phyloP scores from a whole-genome alignment of 2,797 vertebrate species.

The Siniperca scherzeri region DNA sequence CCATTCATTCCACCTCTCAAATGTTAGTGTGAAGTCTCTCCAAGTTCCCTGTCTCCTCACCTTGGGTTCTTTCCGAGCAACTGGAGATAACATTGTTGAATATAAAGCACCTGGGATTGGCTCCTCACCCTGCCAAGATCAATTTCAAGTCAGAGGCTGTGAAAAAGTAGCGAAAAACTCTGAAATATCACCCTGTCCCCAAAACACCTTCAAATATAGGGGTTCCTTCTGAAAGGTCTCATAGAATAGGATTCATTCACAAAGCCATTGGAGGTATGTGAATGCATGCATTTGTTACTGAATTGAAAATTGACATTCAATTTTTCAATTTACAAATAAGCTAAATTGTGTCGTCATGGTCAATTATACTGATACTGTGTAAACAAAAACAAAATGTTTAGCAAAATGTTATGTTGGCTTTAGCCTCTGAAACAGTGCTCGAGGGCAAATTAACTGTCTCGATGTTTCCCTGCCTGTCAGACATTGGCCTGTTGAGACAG shows the following conservation, averaged over 20 bases:
- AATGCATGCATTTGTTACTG: neutral
- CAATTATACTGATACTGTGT: neutral
- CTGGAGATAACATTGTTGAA: constrained; percentile 65
- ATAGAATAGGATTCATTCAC: neutral
- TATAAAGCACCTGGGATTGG: constrained; percentile 52
- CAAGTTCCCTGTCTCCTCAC: constrained; percentile 48
- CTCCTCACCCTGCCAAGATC: constrained; percentile 52
- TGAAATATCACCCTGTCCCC: constrained; percentile 32
- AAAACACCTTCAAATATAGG: constrained; percentile 25
- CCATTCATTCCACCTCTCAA: constrained; percentile 41
- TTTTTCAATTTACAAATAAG: constrained; percentile 1
- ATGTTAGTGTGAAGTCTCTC: constrained; percentile 48
- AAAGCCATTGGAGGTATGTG: neutral
- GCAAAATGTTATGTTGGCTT: constrained; percentile 2
- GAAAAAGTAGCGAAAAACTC: constrained; percentile 36
- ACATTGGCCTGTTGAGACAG: constrained; percentile 30
- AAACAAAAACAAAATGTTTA: constrained; percentile 19
- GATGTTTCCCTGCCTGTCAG: constrained; percentile 49
- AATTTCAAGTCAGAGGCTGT: constrained; percentile 54
- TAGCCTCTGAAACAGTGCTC: constrained; percentile 3
- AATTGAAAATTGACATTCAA: neutral
- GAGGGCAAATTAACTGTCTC: constrained; percentile 30
- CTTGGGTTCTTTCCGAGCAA: constrained; percentile 48
- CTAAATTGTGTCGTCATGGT: neutral
- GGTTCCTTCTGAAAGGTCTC: constrained; percentile 19